Evolutionary conservation across 2,113 vertebrate genomes (phyloP), one percentile per base, ranked within the genome.

Genomic region (Corythaeola cristata): DNA sequence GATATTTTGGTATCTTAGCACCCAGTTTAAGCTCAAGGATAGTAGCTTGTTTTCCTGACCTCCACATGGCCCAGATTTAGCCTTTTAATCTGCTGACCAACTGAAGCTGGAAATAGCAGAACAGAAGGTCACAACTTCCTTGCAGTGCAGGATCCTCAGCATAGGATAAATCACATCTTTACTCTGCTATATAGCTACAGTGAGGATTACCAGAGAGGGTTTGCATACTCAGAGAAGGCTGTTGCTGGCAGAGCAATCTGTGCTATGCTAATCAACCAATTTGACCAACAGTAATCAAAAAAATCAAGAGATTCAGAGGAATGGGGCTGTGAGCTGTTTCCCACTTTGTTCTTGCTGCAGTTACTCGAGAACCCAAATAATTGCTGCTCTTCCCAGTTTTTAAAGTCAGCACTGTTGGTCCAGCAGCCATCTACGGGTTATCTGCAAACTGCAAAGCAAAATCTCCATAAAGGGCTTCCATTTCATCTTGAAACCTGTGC

Each of bases 61-160:
- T 79, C 82, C 60, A 44, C 14, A 44, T 7, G n/a, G 26, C 52
- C 62, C 76, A 94, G 75, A 96, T 68, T 67, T 50, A 97, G 39
- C 47, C n/a, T 81, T 87, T 94, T 95, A 92, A 87, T 91, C 80
- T 59, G 4, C 80, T 94, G 89, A 91, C 55, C 73, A 78, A 30
- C 69, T 7, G 10, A 86, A 90, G 30, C 47, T 74, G 64, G 64
- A 95, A 92, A 95, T 15, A 81, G 80, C n/a, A 84, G 83, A 86
- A 64, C 27, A 90, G 71, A 45, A 91, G 59, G 79, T 96, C 63
- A 86, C 45, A 88, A 67, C 13, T 72, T 59, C 73, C 45, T 80
- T 60, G 66, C 49, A 85, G 56, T 35, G 27, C 47, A 71, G 76
- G 55, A 66, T 77, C 50, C 44, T 66, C 55, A 12, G 3, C 27